Percentiles rank a stretch among this genome's conserved stretches.
phyloP scores from a whole-genome alignment of 2,797 vertebrate species.

The Clarias pachynema region DNA sequence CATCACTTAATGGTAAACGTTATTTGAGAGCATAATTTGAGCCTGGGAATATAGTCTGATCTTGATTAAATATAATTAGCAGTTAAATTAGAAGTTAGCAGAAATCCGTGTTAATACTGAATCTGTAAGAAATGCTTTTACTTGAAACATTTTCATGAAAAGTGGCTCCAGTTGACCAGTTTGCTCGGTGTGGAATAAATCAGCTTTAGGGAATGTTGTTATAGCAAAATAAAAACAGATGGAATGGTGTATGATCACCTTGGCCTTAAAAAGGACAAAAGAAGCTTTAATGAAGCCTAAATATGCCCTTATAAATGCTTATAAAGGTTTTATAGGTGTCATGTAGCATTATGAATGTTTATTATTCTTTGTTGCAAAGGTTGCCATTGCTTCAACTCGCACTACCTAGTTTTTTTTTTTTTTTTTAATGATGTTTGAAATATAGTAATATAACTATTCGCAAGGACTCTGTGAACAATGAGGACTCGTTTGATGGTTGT shows the following conservation, averaged over 20 bases:
- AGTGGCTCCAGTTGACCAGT: background rate
- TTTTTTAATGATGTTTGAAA: background rate
- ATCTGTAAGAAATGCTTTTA: background rate
- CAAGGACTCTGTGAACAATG: background rate
- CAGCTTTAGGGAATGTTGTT: background rate
- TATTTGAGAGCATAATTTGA: background rate
- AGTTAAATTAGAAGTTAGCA: background rate
- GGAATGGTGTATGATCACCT: background rate
- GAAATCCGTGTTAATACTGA: background rate
- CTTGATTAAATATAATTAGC: conserved; percentile 14
- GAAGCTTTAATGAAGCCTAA: background rate
- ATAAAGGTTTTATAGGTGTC: background rate
- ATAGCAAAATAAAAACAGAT: background rate
- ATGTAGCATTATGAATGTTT: background rate
- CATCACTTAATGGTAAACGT: background rate
- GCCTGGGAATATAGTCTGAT: background rate
- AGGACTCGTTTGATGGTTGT: background rate
- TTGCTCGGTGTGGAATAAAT: background rate
- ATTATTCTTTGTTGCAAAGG: background rate
- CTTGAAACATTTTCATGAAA: background rate
- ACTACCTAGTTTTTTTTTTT: background rate
- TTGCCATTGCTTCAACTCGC: background rate
- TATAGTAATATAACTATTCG: background rate
- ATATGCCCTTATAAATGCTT: background rate
- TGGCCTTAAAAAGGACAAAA: background rate